Evolutionary conservation across 2,888 invertebrate genomes (phyloP), one percentile per base, ranked within the genome.

Genomic region (Junonia oenone): DNA sequence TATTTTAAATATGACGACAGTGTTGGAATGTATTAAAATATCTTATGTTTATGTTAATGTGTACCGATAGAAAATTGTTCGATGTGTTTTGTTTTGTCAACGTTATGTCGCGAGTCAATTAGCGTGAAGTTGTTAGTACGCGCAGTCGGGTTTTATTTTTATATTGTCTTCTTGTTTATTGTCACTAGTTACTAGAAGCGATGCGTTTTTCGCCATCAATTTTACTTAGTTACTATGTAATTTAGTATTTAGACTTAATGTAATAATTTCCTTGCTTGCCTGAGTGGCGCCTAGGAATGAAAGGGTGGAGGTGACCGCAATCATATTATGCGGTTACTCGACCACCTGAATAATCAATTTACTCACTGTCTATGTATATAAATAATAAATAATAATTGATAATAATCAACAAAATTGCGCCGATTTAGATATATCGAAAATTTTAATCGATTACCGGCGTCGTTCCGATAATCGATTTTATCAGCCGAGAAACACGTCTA

Each of bases 161-260:
- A 22, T 38, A 19, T 33, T 8, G 22, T 43, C 26, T n/a, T 26
- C 43, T 47, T 56, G 13, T 38, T 57, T 26, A 38, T 37, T 53
- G 19, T 61, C 48, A 55, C 46, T 52, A 54, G 51, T 55, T 40
- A 33, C 19, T 51, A 58, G 43, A 51, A 40, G 49, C 51, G 54
- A 52, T 49, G 43, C 51, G 54, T 15, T 40, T 38, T 43, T 55
- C 55, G 62, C 53, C 22, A 19, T 52, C 52, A 35, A 48, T 57
- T 50, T 53, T 54, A 56, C 40, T 63, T 58, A 61, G 56, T 61
- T 57, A 43, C 48, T 48, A 54, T 57, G 43, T 63, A 58, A 56
- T 59, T 61, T 66, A 61, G 59, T 59, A 51, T 62, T 58, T 57
- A 63, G 60, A 50, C 45, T 51, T 60, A 60, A 46, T 56, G 40